phyloP scores from a whole-genome alignment of 2,888 invertebrate genomes.

The Hypena proboscidalis region DNA sequence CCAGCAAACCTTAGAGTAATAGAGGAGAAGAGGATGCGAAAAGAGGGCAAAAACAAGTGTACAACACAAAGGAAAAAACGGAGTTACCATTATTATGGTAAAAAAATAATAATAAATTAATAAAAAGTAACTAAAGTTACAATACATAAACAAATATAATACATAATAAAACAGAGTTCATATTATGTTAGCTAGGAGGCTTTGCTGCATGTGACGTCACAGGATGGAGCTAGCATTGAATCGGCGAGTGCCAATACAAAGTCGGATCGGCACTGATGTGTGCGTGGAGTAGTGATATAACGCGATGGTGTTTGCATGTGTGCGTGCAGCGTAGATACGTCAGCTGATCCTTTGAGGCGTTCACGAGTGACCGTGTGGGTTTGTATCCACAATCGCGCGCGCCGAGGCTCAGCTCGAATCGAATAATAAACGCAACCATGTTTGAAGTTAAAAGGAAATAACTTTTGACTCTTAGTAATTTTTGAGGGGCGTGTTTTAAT shows the following conservation, averaged over 20 bases:
- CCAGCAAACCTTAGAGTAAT: too few relatives aligned
- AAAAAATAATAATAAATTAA: too few relatives aligned
- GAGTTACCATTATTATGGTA: too few relatives aligned
- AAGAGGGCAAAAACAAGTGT: too few relatives aligned
- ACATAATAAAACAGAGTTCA: too few relatives aligned
- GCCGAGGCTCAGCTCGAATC: background rate
- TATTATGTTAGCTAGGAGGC: background rate
- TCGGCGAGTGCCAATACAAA: slow-evolving; percentile 10
- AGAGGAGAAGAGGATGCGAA: too few relatives aligned
- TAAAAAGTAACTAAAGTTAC: too few relatives aligned
- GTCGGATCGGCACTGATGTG: background rate
- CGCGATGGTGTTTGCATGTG: background rate
- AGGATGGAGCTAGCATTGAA: slow-evolving; percentile 8
- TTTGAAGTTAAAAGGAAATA: slow-evolving; percentile 13
- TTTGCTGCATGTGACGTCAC: slow-evolving; percentile 6
- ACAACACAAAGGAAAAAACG: too few relatives aligned
- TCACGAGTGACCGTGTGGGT: slow-evolving; percentile 17
- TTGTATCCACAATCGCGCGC: slow-evolving; percentile 4
- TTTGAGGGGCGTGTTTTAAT: too few relatives aligned
- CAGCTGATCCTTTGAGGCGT: slow-evolving; percentile 25
- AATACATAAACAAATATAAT: too few relatives aligned
- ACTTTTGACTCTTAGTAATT: too few relatives aligned
- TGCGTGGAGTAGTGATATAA: background rate
- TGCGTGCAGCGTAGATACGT: slow-evolving; percentile 14
- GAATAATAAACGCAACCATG: slow-evolving; percentile 17